Evolutionary conservation across 2,113 vertebrate species (phyloP).

Genomic region (Synchiropus splendidus): DNA sequence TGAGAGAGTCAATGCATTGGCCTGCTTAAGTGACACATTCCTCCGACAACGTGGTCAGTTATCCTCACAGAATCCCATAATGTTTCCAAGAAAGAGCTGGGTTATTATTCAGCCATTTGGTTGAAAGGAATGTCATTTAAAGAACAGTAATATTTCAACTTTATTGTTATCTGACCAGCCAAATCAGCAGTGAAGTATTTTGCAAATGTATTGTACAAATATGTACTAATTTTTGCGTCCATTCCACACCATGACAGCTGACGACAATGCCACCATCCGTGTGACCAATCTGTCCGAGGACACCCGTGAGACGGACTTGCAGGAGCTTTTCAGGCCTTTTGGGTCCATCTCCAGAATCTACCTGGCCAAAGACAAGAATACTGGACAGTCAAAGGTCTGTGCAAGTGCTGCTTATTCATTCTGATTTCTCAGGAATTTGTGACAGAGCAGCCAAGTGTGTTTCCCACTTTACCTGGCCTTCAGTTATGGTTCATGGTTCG

Average conservation of each 20-base stretch:
- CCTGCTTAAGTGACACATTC: too few species aligned
- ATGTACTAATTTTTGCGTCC: accelerated
- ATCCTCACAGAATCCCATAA: too few species aligned
- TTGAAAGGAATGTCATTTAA: background rate
- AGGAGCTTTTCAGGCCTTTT: conserved; percentile 95
- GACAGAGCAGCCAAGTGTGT: too few species aligned
- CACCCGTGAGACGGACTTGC: conserved; percentile 90
- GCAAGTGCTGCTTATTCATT: background rate
- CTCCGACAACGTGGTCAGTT: too few species aligned
- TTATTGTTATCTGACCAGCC: too few species aligned
- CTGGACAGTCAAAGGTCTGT: conserved; percentile 89
- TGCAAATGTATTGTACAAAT: background rate
- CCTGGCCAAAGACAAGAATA: conserved; percentile 95
- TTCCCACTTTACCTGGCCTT: too few species aligned
- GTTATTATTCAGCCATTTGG: too few species aligned
- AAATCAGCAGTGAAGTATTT: too few species aligned
- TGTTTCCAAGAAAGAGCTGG: too few species aligned
- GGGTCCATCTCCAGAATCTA: conserved; percentile 97
- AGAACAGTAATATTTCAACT: too few species aligned
- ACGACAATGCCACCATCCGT: conserved; percentile 94
- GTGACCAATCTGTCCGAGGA: conserved; percentile 97
- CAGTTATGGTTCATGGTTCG: background rate
- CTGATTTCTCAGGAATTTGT: background rate
- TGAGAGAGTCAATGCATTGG: conserved; percentile 25
- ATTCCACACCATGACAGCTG: conserved; percentile 60